Base-by-base conservation (phyloP, 2,797 vertebrate species). In the Xiphophorus birchmanni region DNA sequence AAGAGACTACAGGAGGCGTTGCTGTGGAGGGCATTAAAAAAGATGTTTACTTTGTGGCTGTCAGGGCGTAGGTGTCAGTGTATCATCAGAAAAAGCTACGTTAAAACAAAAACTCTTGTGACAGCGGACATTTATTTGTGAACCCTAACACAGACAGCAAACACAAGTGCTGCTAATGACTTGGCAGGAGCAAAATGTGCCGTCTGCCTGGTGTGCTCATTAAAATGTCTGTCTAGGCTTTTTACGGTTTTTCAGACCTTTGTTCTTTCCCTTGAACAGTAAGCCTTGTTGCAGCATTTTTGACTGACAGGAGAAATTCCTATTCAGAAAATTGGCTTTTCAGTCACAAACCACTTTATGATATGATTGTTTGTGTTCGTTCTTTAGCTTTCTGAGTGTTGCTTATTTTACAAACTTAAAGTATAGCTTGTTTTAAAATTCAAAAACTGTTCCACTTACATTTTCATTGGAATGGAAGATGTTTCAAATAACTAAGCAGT, bases 41-140 rank as follows among this genome's bases (percentile, higher is more conserved):
- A 82, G 80, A 78, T 83, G 76, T 75, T 84, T 71, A 84, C 79
- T 91, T 80, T 82, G 75, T 76, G 82, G 48, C 56, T 74, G 82
- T 78, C 42, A 42, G 26, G 58, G 56, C 2, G 80, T 78, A 82
- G 85, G 83, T 83, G 88, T 87, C 60, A 75, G 77, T 5, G 35
- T 74, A 65, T 37, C 77, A 83, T 58, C 84, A 83, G 73, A 86
- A 63, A 76, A 76, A 32, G 29, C 35, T 80, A 75, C 76, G 72
- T 10, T 42, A 23, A 6, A 69, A 42, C 37, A 23, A 89, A 81
- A 32, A 80, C 82, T 76, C 82, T 60, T 78, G 80, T 75, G 76
- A 83, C 37, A 77, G 56, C 52, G 83, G 84, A 83, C 37, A 78
- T 79, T 84, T 45, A 17, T 67, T 72, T 82, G 75, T 74, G 77